Evolutionary conservation across 1,140 invertebrate species (phyloP).

Genomic region (Eufriesea mexicana): DNA sequence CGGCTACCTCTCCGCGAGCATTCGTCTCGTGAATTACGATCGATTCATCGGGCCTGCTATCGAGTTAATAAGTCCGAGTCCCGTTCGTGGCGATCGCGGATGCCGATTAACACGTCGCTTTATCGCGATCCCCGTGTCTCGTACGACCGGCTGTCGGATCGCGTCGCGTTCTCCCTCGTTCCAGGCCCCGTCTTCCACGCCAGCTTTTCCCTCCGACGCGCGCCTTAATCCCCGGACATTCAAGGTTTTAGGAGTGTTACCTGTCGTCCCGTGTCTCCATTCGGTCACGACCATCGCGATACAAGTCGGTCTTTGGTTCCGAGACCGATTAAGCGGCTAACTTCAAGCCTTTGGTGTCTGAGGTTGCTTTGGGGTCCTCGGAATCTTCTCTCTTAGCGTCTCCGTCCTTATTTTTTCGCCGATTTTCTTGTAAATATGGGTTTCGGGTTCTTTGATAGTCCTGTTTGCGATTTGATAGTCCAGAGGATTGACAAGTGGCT

Average conservation of each 20-base stretch:
- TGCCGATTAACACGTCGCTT: conserved; percentile 39
- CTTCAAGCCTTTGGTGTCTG: too few relatives aligned
- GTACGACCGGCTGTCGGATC: conserved; percentile 16
- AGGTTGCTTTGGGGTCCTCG: too few relatives aligned
- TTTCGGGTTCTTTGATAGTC: too few relatives aligned
- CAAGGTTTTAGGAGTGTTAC: not conserved
- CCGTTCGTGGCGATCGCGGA: conserved; percentile 41
- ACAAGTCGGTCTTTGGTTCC: not conserved
- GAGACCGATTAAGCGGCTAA: not conserved
- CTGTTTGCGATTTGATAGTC: too few relatives aligned
- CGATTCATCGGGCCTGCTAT: conserved; percentile 27
- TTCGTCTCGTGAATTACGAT: conserved; percentile 32
- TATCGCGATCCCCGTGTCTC: conserved; percentile 49
- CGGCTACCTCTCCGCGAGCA: conserved; percentile 18
- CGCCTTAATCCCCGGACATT: not conserved
- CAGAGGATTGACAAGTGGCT: too few relatives aligned
- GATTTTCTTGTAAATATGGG: too few relatives aligned
- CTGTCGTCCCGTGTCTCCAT: conserved; percentile 2
- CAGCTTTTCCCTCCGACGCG: conserved; percentile 3
- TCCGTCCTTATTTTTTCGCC: too few relatives aligned
- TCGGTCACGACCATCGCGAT: not conserved
- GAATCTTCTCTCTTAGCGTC: too few relatives aligned
- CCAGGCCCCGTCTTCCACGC: not conserved
- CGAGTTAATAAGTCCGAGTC: conserved; percentile 46
- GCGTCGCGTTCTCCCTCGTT: conserved; percentile 4